Evolutionary conservation across 2,797 vertebrate species (phyloP), one percentile per base, ranked within the genome.

Genomic region (Remorina albescens): DNA sequence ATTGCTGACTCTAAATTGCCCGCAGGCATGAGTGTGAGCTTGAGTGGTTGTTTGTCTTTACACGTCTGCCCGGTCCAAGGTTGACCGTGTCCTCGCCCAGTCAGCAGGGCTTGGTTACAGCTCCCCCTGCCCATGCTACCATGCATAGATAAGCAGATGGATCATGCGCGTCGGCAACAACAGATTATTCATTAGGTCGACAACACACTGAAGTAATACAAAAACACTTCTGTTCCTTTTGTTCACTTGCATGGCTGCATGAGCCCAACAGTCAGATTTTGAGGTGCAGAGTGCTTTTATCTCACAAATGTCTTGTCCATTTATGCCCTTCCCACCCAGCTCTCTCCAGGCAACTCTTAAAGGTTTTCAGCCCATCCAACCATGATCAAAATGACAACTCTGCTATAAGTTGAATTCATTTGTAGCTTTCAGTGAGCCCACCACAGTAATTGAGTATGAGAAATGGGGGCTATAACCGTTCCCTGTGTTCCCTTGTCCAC

Each of bases 361-460:
- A 81, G 73, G 37, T 76, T 79, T 86, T 83, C 32, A 39, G 54
- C 47, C 58, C 78, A 68, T 85, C 55, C 58, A 80, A 19, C 61
- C 55, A 69, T 81, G 74, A 82, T 86, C 77, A 77, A 85, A 83
- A 77, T 49, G 85, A 85, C 78, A 88, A 82, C 60, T 56, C 57
- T 65, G 71, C 73, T 74, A 84, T 79, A 61, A 86, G 67, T 86
- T 86, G 63, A 88, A 87, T 82, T 89, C 66, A 89, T 93, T 83
- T 84, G 49, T 76, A 60, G 84, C 58, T 83, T 90, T 83, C 81
- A 76, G 64, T 74, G 72, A 71, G 71, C 71, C 70, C 50, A 15
- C 65, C 74, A 73, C 66, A 76, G 80, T 87, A 87, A 88, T 78
- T 83, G 79, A 86, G 71, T 69, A 71, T 78, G 84, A 89, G 71